Evolutionary conservation across 1,140 invertebrate genomes (phyloP), one percentile per base, ranked within the genome.

Genomic region (Tetragnatha versicolor): DNA sequence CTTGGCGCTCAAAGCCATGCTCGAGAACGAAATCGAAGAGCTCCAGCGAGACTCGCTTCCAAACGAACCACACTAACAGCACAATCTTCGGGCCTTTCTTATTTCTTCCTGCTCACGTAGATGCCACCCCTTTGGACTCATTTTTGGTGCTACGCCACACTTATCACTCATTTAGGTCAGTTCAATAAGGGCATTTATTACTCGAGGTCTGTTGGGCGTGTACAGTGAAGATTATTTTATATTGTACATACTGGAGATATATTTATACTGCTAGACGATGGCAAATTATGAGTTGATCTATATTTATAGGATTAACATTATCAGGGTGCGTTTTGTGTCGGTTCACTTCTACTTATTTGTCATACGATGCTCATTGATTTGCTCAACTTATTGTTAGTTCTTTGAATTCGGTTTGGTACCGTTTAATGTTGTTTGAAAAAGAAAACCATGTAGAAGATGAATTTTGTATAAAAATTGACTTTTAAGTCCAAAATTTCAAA

Each of bases 1-100:
- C 49, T 76, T 73, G 25, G 73, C 73, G n/a, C 80, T 83, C 37
- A 80, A 84, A 58, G 81, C 76, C 17, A 84, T 84, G 82, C 80
- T 84, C 20, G 84, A 86, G 58, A 84, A 84, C 55, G 85, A 85
- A 78, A 85, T 84, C 33, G 84, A 84, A 68, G 83, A 86, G 78
- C 85, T 85, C 80, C 82, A 83, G n/a, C 55, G 70, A 29, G 82
- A 83, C 45, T 58, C 65, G 63, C 76, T 68, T 79, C 76, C 65
- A 68, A 69, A 69, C 63, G 76, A 79, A 68, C 68, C 76, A 68
- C 65, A 79, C 68, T 69, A 60, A 77, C 27, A 77, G 76, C 76
- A 79, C 76, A 79, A 79, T 60, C 39, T 17, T 20, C 12, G 17
- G 76, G 76, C 76, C 76, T 79, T 79, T 60, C 76, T 79, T 47